phyloP scores from a whole-genome alignment of 2,888 invertebrate genomes.

The Tipula vernalis region DNA sequence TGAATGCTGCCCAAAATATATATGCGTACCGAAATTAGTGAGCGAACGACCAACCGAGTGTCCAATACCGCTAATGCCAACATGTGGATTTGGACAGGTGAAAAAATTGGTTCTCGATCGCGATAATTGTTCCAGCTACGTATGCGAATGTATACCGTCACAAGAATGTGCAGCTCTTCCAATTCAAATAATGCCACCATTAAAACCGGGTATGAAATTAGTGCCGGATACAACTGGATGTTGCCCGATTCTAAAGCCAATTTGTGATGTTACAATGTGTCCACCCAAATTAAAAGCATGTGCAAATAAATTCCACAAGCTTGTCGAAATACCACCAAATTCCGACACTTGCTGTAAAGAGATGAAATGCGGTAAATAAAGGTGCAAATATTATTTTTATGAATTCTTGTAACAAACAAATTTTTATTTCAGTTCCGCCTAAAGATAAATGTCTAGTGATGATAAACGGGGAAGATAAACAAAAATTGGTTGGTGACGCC shows the following conservation, averaged over 20 bases:
- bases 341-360: constrained; percentile 47
- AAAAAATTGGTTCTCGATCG: constrained; percentile 50
- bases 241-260: constrained; percentile 47
- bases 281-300: constrained; percentile 39
- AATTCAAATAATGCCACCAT: constrained; percentile 31
- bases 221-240: constrained; percentile 50
- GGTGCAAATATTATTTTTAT: not conserved
- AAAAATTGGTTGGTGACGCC: constrained; percentile 33
- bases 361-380: constrained; percentile 24
- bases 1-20: constrained; percentile 55
- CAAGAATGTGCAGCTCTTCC: constrained; percentile 49
- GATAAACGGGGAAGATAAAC: constrained; percentile 25
- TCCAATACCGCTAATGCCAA: constrained; percentile 49
- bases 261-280: constrained; percentile 51
- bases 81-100: constrained; percentile 58
- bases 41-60: constrained; percentile 43
- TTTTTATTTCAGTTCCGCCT: constrained; percentile 25
- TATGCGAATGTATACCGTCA: constrained; percentile 60
- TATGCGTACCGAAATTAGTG: constrained; percentile 36
- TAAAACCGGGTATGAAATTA: constrained; percentile 50
- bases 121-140: constrained; percentile 57
- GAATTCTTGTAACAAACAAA: not conserved
- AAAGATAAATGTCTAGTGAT: constrained; percentile 29
- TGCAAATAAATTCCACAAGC: constrained; percentile 41
- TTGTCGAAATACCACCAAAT: constrained; percentile 23